Conservation (phyloP, 2,113 vertebrate genomes). For the Trematocara variabile region DNA sequence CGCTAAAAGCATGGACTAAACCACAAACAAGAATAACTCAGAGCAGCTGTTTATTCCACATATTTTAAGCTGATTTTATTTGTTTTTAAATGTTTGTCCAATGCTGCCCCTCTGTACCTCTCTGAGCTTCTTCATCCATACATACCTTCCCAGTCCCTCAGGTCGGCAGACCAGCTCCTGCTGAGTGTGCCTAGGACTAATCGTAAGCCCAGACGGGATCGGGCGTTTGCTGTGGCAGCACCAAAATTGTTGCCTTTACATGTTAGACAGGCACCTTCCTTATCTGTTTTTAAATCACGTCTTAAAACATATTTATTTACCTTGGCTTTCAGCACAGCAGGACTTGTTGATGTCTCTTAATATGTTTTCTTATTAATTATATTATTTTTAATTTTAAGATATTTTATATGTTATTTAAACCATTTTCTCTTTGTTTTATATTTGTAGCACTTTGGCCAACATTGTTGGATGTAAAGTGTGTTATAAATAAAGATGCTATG, state of each 20-base stretch:
- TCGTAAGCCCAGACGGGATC: background rate
- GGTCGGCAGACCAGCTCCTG: rapidly evolving
- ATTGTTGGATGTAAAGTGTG: too few species aligned
- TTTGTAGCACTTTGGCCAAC: background rate
- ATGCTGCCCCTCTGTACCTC: background rate
- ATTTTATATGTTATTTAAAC: background rate
- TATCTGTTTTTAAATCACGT: background rate
- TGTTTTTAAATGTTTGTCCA: background rate
- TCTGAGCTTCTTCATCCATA: background rate
- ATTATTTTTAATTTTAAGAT: background rate
- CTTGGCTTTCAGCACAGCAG: background rate
- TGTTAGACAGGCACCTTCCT: background rate
- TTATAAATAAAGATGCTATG: too few species aligned
- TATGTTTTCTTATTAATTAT: background rate
- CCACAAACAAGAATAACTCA: background rate
- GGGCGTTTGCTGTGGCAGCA: background rate
- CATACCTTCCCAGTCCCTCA: background rate
- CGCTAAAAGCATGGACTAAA: background rate
- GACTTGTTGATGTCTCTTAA: background rate
- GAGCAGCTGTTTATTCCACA: background rate
- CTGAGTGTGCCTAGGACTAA: background rate
- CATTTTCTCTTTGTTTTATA: background rate
- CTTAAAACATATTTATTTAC: background rate
- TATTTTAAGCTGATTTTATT: background rate
- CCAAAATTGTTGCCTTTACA: background rate